Base-by-base conservation (phyloP, 1,140 invertebrate species). In the Drosophila ambigua region DNA sequence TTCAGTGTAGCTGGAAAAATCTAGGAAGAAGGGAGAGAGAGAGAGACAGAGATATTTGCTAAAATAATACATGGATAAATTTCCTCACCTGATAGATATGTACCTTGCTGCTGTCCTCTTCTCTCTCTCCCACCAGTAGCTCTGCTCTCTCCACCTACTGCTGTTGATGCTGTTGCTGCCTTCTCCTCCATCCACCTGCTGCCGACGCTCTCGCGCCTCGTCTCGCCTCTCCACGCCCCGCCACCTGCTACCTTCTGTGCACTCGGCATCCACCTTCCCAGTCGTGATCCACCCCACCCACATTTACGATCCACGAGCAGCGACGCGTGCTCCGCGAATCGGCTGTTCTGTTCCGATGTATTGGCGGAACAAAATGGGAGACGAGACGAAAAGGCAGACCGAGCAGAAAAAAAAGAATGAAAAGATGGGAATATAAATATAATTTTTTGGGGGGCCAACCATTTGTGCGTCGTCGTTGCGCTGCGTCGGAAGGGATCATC, bases 391-490 rank as follows among this genome's bases (percentile, higher is more conserved):
- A n/a, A 54, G 28, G 8, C 49, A 48, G 50, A 45, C 55, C 23
- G 26, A 28, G 26, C 1, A 28, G 4, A 39, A 39, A 9, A 11
- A 11, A 9, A 3, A 65, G 51, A 46, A 35, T 5, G 35, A 13
- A 13, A 39, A 65, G 51, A 46, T 67, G 63, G 53, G 64, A 58
- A 65, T 74, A 69, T 74, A 79, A 79, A 79, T 79, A 79, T 71
- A 73, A 55, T 53, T 45, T 76, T 39, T 67, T 45, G 72, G 73
- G 50, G 28, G 63, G 44, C 72, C 46, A 48, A 15, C 45, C 61
- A 79, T 79, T 79, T 79, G 76, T 78, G 74, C 73, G 75, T 62
- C 74, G 60, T 65, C 72, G 52, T 39, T 39, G 35, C 35, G 35
- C 35, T 39, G 35, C 35, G 35, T 58, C 48, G 69, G 35, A 49